These are phyloP conservation scores for Mohoua ochrocephala DNA, from an alignment of 2,113 vertebrate genomes.

Conservation along the genomic window DNA sequence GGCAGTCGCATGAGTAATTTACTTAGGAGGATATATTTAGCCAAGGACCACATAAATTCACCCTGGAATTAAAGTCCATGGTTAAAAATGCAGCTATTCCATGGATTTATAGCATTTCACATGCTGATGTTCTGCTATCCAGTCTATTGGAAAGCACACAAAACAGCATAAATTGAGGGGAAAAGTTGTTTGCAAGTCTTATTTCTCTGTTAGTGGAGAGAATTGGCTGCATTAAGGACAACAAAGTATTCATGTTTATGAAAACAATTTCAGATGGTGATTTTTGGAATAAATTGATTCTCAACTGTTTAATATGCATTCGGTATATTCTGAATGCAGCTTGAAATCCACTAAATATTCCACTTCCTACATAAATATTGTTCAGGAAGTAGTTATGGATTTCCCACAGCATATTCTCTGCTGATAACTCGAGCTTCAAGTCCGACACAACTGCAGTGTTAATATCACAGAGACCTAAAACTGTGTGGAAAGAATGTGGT, in stretches of 20 bases:
- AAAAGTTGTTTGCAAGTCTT: conserved; percentile 47
- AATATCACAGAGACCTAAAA: background rate
- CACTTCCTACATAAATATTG: background rate
- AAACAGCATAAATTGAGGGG: background rate
- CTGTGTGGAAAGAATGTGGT: conserved; percentile 30
- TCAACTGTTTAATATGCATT: background rate
- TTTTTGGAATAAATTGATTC: background rate
- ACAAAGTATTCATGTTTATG: background rate
- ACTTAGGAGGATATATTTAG: conserved; percentile 71
- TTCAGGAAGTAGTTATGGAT: background rate
- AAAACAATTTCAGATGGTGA: background rate
- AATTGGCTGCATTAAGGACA: background rate
- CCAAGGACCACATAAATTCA: conserved; percentile 46
- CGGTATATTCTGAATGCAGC: background rate
- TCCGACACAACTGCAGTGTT: background rate
- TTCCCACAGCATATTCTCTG: background rate
- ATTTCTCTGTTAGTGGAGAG: background rate
- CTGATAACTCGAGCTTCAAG: background rate
- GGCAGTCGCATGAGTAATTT: conserved; percentile 61
- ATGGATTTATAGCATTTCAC: conserved; percentile 17
- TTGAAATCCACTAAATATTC: background rate
- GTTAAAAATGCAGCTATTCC: conserved; percentile 43
- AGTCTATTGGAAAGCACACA: background rate
- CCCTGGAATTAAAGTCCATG: conserved; percentile 68
- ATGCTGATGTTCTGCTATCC: background rate